Conservation (phyloP, 2,113 vertebrate genomes). For the Toxostoma redivivum region DNA sequence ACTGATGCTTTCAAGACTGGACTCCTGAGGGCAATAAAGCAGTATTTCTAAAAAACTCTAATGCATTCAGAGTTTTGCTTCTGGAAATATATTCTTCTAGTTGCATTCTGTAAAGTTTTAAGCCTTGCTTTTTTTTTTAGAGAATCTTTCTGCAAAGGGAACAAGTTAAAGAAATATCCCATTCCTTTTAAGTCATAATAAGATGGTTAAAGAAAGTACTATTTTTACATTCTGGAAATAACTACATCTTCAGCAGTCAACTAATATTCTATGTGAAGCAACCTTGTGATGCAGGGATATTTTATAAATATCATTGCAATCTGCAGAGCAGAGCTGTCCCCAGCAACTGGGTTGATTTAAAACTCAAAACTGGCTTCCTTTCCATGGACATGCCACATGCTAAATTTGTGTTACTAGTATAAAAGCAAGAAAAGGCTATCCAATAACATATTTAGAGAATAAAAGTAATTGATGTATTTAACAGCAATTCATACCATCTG, state of each 20-base stretch:
- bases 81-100: background rate
- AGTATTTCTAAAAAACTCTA: background rate
- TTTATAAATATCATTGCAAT: background rate
- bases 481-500: conserved; percentile 61
- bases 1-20: background rate
- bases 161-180: background rate
- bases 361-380: background rate
- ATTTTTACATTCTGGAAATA: background rate
- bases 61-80: background rate
- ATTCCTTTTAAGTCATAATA: background rate
- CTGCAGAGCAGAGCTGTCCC: background rate
- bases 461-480: conserved; percentile 53
- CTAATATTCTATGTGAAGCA: background rate
- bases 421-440: conserved; percentile 10
- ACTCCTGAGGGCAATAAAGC: background rate
- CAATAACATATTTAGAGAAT: conserved; percentile 24
- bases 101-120: background rate
- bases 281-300: background rate
- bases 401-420: background rate
- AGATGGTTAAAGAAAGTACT: background rate
- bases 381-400: background rate
- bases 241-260: background rate
- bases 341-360: background rate
- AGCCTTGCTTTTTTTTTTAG: background rate
- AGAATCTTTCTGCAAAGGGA: background rate